Conservation (phyloP, 2,797 vertebrate species). For the Leontopithecus rosalia region DNA sequence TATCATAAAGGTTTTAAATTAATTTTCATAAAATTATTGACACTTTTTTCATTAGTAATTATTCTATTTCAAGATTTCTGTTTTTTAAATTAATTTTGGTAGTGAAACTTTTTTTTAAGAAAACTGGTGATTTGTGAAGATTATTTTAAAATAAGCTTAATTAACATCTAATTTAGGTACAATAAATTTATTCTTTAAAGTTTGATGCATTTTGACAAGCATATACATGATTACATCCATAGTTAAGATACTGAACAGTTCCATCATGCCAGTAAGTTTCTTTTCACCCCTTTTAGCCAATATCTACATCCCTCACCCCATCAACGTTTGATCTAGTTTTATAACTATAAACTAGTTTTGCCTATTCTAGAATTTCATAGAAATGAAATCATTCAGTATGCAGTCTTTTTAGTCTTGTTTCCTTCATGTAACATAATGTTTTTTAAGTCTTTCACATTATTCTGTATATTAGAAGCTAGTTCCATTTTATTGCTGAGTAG, state of each 20-base stretch:
- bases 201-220: not conserved
- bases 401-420: not conserved
- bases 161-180: not conserved
- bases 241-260: not conserved
- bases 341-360: not conserved
- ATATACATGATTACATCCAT: not conserved
- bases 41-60: not conserved
- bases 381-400: not conserved
- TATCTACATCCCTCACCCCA: not conserved
- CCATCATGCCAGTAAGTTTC: not conserved
- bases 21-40: not conserved
- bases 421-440: not conserved
- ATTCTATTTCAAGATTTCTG: not conserved
- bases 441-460: not conserved
- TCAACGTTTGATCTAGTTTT: not conserved
- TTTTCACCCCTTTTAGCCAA: not conserved
- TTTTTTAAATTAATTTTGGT: not conserved
- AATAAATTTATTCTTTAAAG: not conserved
- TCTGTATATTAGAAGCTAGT: not conserved
- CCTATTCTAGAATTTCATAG: not conserved
- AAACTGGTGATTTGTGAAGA: not conserved
- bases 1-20: not conserved
- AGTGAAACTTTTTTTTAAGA: not conserved
- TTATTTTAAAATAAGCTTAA: slow-evolving; percentile 16
- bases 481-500: not conserved